Conservation (phyloP, 53 echinoderm and acorn worm species). For the Luidia sarsii region DNA sequence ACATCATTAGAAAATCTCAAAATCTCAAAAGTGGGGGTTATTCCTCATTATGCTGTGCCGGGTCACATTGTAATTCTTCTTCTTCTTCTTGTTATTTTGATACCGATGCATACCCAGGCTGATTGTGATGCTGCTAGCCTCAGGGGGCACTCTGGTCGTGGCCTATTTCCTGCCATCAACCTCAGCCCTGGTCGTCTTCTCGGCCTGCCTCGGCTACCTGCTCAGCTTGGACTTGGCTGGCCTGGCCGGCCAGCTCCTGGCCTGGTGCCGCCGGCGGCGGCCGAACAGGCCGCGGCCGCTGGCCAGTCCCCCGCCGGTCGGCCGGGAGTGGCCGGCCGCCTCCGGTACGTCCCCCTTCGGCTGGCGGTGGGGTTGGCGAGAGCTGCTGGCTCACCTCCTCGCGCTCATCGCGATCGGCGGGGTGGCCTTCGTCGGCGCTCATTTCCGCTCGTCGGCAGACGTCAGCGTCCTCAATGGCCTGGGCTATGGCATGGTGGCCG, state of each 20-base stretch:
- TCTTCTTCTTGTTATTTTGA: too few species aligned
- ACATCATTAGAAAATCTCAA: too few species aligned
- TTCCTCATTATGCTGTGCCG: too few species aligned
- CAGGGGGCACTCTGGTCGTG: slow-evolving; percentile 47
- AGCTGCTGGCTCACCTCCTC: slow-evolving; percentile 56
- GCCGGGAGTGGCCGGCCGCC: too few species aligned
- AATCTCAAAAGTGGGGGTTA: too few species aligned
- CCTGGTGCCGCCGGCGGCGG: slow-evolving; percentile 16
- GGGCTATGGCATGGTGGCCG: slow-evolving; percentile 67
- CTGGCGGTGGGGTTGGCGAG: slow-evolving; percentile 77
- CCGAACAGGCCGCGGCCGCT: slow-evolving; percentile 52
- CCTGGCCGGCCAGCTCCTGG: slow-evolving; percentile 38
- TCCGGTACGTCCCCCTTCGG: slow-evolving; percentile 42
- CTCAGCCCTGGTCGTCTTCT: slow-evolving; percentile 62
- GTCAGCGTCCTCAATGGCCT: slow-evolving; percentile 46
- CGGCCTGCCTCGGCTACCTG: slow-evolving; percentile 77
- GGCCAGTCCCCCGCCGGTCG: slow-evolving; percentile 1
- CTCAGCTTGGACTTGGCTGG: slow-evolving; percentile 75
- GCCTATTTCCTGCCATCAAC: slow-evolving; percentile 71
- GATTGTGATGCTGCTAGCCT: slow-evolving; percentile 71
- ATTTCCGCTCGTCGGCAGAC: slow-evolving; percentile 32
- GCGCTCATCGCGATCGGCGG: slow-evolving; percentile 55
- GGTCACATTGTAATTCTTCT: too few species aligned
- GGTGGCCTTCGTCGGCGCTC: slow-evolving; percentile 50
- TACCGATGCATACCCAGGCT: too few species aligned